These are phyloP conservation scores for Chelonus insularis DNA, from an alignment of 1,140 invertebrate species.

Conservation along the genomic window DNA sequence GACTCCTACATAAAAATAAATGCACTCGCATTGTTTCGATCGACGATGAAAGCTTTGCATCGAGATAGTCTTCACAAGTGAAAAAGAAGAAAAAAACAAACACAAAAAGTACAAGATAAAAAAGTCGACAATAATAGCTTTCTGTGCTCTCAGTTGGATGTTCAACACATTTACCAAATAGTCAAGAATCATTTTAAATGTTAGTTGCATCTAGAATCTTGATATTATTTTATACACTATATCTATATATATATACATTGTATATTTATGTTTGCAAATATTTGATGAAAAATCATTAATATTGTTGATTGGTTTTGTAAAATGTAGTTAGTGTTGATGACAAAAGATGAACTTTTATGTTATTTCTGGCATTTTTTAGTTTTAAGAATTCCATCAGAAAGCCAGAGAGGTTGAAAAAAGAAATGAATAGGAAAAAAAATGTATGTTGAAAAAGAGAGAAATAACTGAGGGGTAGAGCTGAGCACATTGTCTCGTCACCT, in stretches of 20 bases:
- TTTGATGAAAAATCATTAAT: too few relatives aligned
- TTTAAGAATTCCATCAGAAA: constrained; percentile 12
- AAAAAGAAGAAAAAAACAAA: constrained; percentile 11
- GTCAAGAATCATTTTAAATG: too few relatives aligned
- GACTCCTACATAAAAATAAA: constrained; percentile 4
- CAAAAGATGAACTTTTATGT: too few relatives aligned
- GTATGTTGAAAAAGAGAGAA: not conserved
- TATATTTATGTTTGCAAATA: too few relatives aligned
- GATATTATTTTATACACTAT: too few relatives aligned
- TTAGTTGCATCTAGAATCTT: too few relatives aligned
- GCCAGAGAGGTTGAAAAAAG: not conserved
- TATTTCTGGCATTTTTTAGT: too few relatives aligned
- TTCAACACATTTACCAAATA: too few relatives aligned
- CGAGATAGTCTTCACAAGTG: not conserved
- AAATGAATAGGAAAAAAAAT: not conserved
- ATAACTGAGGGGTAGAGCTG: not conserved
- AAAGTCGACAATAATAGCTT: constrained; percentile 43
- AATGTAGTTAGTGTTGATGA: too few relatives aligned
- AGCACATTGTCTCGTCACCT: not conserved
- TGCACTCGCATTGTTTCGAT: constrained; percentile 37
- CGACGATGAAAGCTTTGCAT: constrained; percentile 47
- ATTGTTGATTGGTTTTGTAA: too few relatives aligned
- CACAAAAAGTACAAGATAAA: constrained; percentile 36
- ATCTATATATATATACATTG: too few relatives aligned
- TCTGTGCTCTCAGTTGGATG: too few relatives aligned